Percentiles rank a stretch among this genome's conserved stretches.
phyloP scores from a whole-genome alignment of 2,113 vertebrate genomes.

The Pelecanus crispus region DNA sequence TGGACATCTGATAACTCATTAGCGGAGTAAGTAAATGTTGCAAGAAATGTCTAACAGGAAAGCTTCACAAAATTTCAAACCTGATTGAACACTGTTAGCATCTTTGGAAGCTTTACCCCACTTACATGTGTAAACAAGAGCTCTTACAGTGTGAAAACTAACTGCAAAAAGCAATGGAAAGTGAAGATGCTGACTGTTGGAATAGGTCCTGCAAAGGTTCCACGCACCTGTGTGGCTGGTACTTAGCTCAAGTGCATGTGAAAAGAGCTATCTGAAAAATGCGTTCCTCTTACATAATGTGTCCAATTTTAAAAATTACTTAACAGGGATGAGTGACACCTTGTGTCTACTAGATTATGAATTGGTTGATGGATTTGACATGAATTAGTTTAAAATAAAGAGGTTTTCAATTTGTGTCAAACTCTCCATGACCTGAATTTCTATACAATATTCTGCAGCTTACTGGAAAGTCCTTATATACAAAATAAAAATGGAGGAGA shows the following conservation, averaged over 20 bases:
- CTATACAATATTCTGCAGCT: not conserved
- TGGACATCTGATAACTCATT: accelerated
- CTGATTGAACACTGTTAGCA: not conserved
- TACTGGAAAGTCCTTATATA: not conserved
- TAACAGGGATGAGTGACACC: not conserved
- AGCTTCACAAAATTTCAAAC: not conserved
- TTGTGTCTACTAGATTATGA: not conserved
- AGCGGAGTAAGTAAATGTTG: not conserved
- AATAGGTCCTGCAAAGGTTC: not conserved
- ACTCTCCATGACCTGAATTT: not conserved
- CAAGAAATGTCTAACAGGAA: not conserved
- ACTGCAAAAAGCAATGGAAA: not conserved
- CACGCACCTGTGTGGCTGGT: not conserved
- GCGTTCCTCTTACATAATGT: not conserved
- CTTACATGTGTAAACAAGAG: not conserved
- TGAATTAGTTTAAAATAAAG: not conserved
- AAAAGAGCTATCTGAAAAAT: not conserved
- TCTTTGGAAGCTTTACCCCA: not conserved
- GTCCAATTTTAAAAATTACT: not conserved
- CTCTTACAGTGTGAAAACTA: not conserved
- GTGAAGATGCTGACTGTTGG: not conserved
- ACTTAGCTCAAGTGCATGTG: not conserved
- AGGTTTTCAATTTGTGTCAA: not conserved
- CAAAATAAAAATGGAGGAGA: not conserved
- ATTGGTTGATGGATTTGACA: not conserved